A percentile compares a stretch with the other conserved stretches of the same genome.
Conservation (phyloP, 1,140 invertebrate genomes). For the Yoshiicerus persimilis region DNA sequence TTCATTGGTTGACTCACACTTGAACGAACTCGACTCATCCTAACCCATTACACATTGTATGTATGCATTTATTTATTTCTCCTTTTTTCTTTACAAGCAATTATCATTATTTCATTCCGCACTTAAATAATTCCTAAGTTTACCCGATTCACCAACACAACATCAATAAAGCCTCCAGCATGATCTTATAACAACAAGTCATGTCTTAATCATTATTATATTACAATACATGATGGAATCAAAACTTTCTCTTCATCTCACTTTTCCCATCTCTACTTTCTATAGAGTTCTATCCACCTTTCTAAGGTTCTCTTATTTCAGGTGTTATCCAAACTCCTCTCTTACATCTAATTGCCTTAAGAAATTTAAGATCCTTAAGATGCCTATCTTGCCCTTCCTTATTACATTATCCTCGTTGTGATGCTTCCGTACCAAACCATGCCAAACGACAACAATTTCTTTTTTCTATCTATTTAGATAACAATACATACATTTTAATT, state of each 20-base stretch:
- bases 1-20: conserved; percentile 9
- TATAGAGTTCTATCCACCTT: too few relatives aligned
- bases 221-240: background rate
- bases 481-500: background rate
- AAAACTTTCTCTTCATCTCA: background rate
- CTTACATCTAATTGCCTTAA: background rate
- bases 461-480: background rate
- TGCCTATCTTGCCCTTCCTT: background rate
- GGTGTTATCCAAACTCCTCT: background rate
- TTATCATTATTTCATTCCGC: background rate
- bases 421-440: background rate
- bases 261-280: too few relatives aligned
- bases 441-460: background rate
- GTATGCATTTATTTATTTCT: too few relatives aligned
- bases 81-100: background rate
- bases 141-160: background rate
- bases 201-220: background rate
- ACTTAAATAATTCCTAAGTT: background rate
- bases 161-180: background rate
- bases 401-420: background rate
- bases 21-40: background rate
- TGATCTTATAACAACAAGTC: background rate
- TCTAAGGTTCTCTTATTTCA: too few relatives aligned
- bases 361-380: background rate
- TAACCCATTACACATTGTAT: background rate